These are phyloP conservation scores for Thereva nobilitata DNA, from an alignment of 2,888 invertebrate species.

Conservation along the genomic window DNA sequence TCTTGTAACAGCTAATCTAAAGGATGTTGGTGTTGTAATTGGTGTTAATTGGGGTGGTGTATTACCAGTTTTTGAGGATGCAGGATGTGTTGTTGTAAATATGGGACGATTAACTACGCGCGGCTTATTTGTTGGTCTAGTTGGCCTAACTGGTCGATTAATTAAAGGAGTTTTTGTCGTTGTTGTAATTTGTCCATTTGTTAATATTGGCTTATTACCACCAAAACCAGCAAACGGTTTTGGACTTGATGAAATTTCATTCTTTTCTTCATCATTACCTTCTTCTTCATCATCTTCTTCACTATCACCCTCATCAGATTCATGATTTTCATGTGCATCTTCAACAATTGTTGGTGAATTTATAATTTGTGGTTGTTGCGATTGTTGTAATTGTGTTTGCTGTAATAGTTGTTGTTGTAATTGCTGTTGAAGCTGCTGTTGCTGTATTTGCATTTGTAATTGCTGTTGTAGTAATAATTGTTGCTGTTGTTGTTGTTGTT, in stretches of 20 bases:
- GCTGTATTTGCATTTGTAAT: constrained; percentile 15
- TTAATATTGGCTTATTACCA: constrained; percentile 42
- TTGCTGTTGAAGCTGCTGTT: constrained; percentile 46
- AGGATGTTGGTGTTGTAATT: constrained; percentile 52
- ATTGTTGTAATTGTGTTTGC: background rate
- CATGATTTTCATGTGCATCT: constrained; percentile 20
- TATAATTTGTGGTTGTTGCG: background rate
- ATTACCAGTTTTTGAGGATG: constrained; percentile 50
- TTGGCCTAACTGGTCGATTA: constrained; percentile 38
- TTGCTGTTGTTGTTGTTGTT: constrained; percentile 5
- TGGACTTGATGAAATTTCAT: constrained; percentile 39
- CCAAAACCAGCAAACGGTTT: constrained; percentile 1
- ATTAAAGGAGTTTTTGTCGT: constrained; percentile 27
- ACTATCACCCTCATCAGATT: constrained; percentile 36
- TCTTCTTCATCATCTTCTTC: constrained; percentile 32
- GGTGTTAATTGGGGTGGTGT: constrained; percentile 49
- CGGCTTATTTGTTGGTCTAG: constrained; percentile 47
- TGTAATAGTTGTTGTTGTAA: constrained; percentile 28
- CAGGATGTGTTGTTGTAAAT: constrained; percentile 51
- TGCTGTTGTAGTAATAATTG: constrained; percentile 3
- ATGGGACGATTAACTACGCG: constrained; percentile 52
- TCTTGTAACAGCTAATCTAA: constrained; percentile 53
- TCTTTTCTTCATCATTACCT: constrained; percentile 40
- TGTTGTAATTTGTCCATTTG: constrained; percentile 41
- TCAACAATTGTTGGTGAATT: constrained; percentile 20